phyloP scores from a whole-genome alignment of 2,888 invertebrate genomes.

The Morpho achilles region DNA sequence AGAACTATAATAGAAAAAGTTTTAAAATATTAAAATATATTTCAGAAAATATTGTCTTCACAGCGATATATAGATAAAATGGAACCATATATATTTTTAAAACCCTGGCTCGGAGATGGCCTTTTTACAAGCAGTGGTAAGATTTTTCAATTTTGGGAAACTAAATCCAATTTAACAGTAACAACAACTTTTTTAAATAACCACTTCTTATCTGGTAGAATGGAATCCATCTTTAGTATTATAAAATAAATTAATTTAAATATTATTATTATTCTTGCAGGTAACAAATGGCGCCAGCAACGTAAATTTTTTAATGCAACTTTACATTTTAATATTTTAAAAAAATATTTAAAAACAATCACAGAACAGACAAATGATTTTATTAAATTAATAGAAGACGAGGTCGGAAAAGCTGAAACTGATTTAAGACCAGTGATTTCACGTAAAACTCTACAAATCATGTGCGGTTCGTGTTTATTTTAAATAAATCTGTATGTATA shows the following conservation, averaged over 20 bases:
- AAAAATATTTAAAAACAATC: constrained; percentile 51
- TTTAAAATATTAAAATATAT: too few species aligned
- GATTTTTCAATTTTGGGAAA: constrained; percentile 37
- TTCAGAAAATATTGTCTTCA: constrained; percentile 19
- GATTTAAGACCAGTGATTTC: constrained; percentile 70
- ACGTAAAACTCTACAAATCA: constrained; percentile 38
- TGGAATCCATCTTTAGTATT: too few species aligned
- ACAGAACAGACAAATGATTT: constrained; percentile 46
- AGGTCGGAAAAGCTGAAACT: constrained; percentile 25
- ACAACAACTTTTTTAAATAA: too few species aligned
- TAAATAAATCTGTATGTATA: too few species aligned
- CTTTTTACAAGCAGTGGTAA: constrained; percentile 52
- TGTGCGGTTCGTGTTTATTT: constrained; percentile 35
- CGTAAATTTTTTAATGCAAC: constrained; percentile 63
- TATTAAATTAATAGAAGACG: constrained; percentile 32
- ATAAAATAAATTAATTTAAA: too few species aligned
- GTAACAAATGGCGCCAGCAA: constrained; percentile 54
- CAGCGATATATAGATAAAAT: constrained; percentile 40
- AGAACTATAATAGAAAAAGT: too few species aligned
- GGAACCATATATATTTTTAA: constrained; percentile 41
- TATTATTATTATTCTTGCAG: background rate
- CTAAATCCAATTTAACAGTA: too few species aligned
- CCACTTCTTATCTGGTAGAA: too few species aligned
- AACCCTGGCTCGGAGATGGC: constrained; percentile 49
- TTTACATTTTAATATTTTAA: constrained; percentile 64